These are phyloP conservation scores for Siniperca obscura DNA, from an alignment of 2,797 vertebrate species.

Conservation along the genomic window DNA sequence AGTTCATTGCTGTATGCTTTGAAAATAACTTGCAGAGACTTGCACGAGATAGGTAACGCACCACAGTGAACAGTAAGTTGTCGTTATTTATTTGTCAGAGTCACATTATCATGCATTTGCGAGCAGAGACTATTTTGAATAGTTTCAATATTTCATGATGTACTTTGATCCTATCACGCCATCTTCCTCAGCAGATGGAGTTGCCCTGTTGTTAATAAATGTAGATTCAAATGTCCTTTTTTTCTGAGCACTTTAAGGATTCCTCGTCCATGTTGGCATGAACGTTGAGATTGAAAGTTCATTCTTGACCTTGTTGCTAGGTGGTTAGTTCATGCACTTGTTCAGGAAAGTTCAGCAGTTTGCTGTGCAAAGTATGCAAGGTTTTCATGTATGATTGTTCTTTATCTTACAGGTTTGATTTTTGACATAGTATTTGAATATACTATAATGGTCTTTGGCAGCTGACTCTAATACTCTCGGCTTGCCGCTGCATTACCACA, in stretches of 20 bases:
- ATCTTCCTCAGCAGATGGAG: no score
- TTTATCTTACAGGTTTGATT: not conserved
- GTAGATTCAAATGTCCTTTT: not conserved
- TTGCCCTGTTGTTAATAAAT: not conserved
- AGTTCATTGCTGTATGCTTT: not conserved
- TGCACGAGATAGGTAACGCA: not conserved
- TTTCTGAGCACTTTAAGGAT: not conserved
- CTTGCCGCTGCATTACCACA: no score
- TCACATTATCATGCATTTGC: no score
- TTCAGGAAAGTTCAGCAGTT: no score
- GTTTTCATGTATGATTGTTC: not conserved
- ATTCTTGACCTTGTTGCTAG: not conserved
- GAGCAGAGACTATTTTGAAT: not conserved
- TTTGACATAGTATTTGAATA: not conserved
- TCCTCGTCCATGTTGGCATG: not conserved
- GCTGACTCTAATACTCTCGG: not conserved
- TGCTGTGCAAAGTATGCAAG: no score
- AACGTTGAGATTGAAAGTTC: not conserved
- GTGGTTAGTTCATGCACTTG: not conserved
- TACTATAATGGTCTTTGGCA: not conserved
- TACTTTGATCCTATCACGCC: no score
- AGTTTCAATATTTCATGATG: no score
- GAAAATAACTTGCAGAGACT: not conserved
- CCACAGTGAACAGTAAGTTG: not conserved
- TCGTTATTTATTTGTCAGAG: no score